Percentiles rank a stretch among this genome's conserved stretches.
phyloP scores from a whole-genome alignment of 2,888 invertebrate genomes.

The Drosophila austrosaltans region DNA sequence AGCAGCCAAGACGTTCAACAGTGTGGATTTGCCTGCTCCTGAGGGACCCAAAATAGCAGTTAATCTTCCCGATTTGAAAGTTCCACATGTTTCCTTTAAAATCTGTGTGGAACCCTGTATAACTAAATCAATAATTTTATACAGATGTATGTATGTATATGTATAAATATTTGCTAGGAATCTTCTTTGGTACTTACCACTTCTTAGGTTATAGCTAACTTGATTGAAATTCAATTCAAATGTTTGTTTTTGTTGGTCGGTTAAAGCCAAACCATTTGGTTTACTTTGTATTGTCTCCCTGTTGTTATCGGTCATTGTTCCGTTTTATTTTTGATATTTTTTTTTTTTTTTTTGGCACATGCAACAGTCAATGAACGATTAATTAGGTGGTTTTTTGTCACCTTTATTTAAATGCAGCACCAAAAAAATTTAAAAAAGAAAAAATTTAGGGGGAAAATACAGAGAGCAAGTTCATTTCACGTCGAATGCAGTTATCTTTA shows the following conservation, averaged over 20 bases:
- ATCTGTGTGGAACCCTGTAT: slow-evolving; percentile 77
- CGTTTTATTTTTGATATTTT: slow-evolving; percentile 10
- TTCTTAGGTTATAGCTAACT: slow-evolving; percentile 68
- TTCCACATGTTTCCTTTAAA: slow-evolving; percentile 85
- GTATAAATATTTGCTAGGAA: not conserved
- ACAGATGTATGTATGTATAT: not conserved
- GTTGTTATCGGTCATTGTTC: slow-evolving; percentile 55
- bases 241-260: slow-evolving; percentile 27
- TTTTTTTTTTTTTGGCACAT: not conserved
- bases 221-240: slow-evolving; percentile 71
- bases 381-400: not conserved
- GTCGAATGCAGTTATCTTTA: slow-evolving; percentile 33
- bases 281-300: slow-evolving; percentile 17
- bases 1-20: slow-evolving; percentile 90
- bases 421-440: not conserved
- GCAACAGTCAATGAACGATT: slow-evolving; percentile 7
- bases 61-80: slow-evolving; percentile 86
- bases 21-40: slow-evolving; percentile 90
- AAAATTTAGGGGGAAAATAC: not conserved
- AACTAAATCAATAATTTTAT: not conserved
- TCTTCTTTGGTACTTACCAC: slow-evolving; percentile 43
- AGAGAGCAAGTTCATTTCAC: slow-evolving; percentile 15
- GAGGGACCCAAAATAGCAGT: slow-evolving; percentile 89
- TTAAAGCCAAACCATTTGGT: slow-evolving; percentile 28
- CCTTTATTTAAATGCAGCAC: slow-evolving; percentile 5